Base-by-base conservation (phyloP, 1,140 invertebrate genomes). In the Pogonomyrmex californicus region DNA sequence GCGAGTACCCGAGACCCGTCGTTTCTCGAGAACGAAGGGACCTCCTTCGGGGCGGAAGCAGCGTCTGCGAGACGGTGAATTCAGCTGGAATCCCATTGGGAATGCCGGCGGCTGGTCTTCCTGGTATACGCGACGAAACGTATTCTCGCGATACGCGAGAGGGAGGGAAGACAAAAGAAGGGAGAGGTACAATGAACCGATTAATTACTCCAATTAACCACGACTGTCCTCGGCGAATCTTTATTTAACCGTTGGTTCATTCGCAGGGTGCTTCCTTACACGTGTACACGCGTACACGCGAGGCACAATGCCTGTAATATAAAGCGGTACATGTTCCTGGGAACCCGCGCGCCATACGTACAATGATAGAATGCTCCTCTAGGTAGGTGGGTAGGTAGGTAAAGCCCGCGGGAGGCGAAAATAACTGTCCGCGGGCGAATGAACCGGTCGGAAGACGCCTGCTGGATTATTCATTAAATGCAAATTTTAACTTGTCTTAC, bases 191-290 rank as follows among this genome's bases (percentile, higher is more conserved):
- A 90, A 91, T 86, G 89, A 86, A 73, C 65, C 77, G 87, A 90
- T 91, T 91, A 91, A 91, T 91, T 91, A 91, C 89, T 86, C 88
- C 78, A 87, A 88, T 87, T 89, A 91, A 91, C 90, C 87, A 60
- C 87, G n/a, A 89, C 51, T 86, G 82, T 90, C 81, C 60, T 75
- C 62, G 60, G 58, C 71, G 66, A 91, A 90, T 91, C 86, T 90
- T 91, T 88, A 90, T 88, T 91, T 81, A 86, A 90, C 56, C 56
- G 71, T 83, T 73, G 30, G 12, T 60, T 73, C 54, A 60, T 75
- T 75, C 79, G 17, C 68, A 23, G 54, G 17, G 33, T 7, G 49
- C 63, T 60, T n/a, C 47, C 44, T 73, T 47, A 63, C 77, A 68
- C 63, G 63, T 41, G 77, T 68, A 65, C 44, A 33, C 41, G 75